Evolutionary conservation across 1,140 invertebrate genomes (phyloP).

Genomic region (Platorchestia sp.): DNA sequence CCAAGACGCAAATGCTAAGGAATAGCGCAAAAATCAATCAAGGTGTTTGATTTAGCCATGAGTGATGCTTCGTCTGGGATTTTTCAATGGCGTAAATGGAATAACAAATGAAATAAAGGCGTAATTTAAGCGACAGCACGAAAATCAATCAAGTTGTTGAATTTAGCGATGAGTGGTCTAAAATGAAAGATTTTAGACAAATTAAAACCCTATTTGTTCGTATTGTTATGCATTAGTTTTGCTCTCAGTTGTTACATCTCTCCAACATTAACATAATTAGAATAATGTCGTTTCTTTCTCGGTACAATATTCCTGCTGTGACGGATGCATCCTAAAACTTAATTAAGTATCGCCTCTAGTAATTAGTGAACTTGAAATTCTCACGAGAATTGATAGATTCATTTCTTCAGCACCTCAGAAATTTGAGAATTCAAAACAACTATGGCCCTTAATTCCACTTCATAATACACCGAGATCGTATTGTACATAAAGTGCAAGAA

Average conservation of each 20-base stretch:
- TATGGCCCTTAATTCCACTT: no score
- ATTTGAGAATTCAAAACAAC: neutral
- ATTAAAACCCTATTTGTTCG: neutral
- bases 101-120: no score
- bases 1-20: no score
- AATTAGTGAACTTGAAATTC: neutral
- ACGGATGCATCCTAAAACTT: neutral
- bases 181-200: neutral
- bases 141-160: no score
- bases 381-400: neutral
- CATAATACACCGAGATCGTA: no score
- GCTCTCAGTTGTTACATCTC: neutral
- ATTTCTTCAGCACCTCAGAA: neutral
- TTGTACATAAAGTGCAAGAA: no score
- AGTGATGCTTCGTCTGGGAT: no score
- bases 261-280: neutral
- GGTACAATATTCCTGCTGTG: neutral
- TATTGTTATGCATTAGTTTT: neutral
- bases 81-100: no score
- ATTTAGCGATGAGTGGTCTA: no score
- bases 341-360: neutral
- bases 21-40: no score
- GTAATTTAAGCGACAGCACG: no score
- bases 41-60: no score
- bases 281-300: neutral